phyloP scores from a whole-genome alignment of 2,888 invertebrate genomes.

The Andricus quercusramuli region DNA sequence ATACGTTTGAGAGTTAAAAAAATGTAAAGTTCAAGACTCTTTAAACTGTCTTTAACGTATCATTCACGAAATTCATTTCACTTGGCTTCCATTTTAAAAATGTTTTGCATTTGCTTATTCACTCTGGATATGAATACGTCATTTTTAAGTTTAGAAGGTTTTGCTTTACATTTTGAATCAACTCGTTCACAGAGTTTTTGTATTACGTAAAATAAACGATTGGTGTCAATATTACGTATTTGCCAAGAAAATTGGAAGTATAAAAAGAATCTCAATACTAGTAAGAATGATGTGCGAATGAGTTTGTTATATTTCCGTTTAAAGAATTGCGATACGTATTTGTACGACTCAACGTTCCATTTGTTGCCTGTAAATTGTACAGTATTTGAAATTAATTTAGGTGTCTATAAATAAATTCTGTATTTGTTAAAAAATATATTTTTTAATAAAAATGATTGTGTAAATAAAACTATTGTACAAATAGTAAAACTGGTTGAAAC shows the following conservation, averaged over 20 bases:
- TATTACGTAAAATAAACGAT: too few species aligned
- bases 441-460: constrained; percentile 18
- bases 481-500: constrained; percentile 23
- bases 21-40: neutral
- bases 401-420: constrained; percentile 15
- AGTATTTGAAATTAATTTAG: neutral
- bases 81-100: neutral
- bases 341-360: constrained; percentile 18
- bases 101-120: neutral
- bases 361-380: constrained; percentile 4
- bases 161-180: too few species aligned
- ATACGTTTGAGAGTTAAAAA: too few species aligned
- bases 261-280: constrained; percentile 20
- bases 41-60: neutral
- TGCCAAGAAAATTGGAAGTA: neutral
- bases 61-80: neutral
- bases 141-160: too few species aligned
- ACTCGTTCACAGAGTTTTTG: too few species aligned
- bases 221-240: too few species aligned
- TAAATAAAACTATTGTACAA: constrained; percentile 30
- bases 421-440: constrained; percentile 26
- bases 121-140: too few species aligned
- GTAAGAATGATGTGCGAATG: constrained; percentile 1
- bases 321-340: neutral
- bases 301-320: neutral